These are phyloP conservation scores for Micromys minutus DNA, from an alignment of 2,113 vertebrate genomes.

Conservation along the genomic window DNA sequence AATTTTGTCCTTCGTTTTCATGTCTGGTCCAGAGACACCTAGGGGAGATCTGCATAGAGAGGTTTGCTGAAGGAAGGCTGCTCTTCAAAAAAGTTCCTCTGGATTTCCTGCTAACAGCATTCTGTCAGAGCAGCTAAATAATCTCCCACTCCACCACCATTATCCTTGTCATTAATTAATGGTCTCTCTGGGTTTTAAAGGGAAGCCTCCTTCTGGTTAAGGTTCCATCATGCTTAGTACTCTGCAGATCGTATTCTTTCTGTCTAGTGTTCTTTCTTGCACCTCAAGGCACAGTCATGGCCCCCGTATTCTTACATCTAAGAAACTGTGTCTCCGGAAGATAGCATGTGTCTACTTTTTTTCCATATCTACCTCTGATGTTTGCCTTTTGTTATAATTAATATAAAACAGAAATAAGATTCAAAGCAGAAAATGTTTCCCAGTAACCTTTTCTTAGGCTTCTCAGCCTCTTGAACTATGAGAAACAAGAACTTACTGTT, in stretches of 20 bases:
- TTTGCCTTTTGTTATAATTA: background rate
- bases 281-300: background rate
- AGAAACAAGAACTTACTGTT: background rate
- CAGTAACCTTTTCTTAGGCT: background rate
- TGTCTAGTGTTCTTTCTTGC: background rate
- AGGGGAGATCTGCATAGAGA: too few relatives aligned
- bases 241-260: background rate
- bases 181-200: background rate
- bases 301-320: background rate
- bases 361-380: too few relatives aligned
- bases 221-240: background rate
- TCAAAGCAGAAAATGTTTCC: background rate
- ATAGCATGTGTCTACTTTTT: too few relatives aligned
- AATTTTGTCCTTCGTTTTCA: background rate
- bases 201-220: background rate
- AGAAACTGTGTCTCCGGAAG: background rate
- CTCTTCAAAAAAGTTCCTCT: background rate
- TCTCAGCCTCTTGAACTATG: background rate
- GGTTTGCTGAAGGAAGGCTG: background rate
- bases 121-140: too few relatives aligned
- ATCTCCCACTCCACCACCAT: background rate
- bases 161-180: background rate
- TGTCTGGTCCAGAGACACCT: background rate
- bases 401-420: background rate
- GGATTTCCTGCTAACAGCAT: background rate